Evolutionary conservation across 2,888 invertebrate species (phyloP).

Genomic region (Thereva nobilitata): DNA sequence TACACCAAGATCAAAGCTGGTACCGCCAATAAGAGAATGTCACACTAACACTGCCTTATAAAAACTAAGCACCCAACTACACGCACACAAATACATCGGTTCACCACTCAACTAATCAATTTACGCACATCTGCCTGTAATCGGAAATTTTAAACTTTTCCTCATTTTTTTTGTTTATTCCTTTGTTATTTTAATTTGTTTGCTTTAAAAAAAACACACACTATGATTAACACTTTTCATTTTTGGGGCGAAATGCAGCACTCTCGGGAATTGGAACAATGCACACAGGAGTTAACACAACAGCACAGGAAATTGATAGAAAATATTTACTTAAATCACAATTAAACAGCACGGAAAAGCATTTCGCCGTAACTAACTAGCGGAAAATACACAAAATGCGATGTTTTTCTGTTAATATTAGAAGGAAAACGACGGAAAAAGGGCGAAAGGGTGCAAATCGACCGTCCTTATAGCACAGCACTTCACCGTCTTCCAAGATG

Average conservation of each 20-base stretch:
- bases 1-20: constrained; percentile 1
- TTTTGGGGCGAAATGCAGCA: neutral
- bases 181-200: neutral
- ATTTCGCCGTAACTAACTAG: too few relatives aligned
- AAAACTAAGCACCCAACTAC: neutral
- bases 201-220: neutral
- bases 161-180: neutral
- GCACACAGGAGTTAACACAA: too few relatives aligned
- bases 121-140: constrained; percentile 32
- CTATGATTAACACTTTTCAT: neutral
- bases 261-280: too few relatives aligned
- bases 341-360: too few relatives aligned
- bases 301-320: too few relatives aligned
- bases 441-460: constrained; percentile 15
- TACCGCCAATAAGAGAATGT: too few relatives aligned
- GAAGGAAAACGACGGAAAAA: neutral
- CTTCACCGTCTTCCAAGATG: constrained; percentile 36
- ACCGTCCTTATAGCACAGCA: constrained; percentile 18
- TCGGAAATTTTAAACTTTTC: constrained; percentile 6
- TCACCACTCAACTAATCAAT: constrained; percentile 27
- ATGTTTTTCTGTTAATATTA: too few relatives aligned
- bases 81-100: constrained; percentile 10
- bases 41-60: neutral
- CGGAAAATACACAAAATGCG: too few relatives aligned
- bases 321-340: too few relatives aligned